phyloP scores from a whole-genome alignment of 1,140 invertebrate species.

The Calliphora vicina region DNA sequence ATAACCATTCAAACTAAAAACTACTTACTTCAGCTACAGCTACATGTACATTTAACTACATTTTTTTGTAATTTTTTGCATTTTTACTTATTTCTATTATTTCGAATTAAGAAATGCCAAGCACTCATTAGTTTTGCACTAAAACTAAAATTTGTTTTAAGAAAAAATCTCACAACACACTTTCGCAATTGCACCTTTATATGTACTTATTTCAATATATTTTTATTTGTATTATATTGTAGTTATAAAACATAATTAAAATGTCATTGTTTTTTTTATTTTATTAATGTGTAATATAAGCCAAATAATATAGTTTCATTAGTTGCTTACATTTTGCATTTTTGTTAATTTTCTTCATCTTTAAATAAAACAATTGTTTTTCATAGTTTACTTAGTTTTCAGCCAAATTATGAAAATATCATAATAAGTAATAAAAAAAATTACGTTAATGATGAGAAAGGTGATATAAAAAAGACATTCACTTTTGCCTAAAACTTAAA shows the following conservation, averaged over 20 bases:
- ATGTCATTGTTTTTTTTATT: conserved; percentile 17
- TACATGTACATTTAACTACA: no score
- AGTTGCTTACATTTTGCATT: no score
- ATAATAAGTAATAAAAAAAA: not conserved
- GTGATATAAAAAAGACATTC: conserved; percentile 21
- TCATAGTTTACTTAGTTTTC: no score
- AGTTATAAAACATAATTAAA: conserved; percentile 18
- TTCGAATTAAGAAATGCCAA: no score
- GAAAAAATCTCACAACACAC: conserved; percentile 7
- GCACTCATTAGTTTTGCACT: conserved; percentile 36
- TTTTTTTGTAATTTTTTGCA: no score
- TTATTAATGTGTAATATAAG: not conserved
- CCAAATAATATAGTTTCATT: no score
- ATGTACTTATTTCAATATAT: not conserved
- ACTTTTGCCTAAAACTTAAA: not conserved
- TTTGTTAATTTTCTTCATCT: no score
- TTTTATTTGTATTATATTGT: not conserved
- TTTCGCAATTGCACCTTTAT: conserved; percentile 30
- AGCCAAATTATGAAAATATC: no score
- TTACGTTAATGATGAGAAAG: conserved; percentile 17
- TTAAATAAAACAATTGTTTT: no score
- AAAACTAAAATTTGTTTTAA: conserved; percentile 17
- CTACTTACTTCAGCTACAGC: no score
- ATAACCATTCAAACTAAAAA: no score
- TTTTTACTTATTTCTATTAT: no score